These are phyloP conservation scores for Artibeus lituratus DNA, from an alignment of 2,797 vertebrate genomes.

Conservation along the genomic window DNA sequence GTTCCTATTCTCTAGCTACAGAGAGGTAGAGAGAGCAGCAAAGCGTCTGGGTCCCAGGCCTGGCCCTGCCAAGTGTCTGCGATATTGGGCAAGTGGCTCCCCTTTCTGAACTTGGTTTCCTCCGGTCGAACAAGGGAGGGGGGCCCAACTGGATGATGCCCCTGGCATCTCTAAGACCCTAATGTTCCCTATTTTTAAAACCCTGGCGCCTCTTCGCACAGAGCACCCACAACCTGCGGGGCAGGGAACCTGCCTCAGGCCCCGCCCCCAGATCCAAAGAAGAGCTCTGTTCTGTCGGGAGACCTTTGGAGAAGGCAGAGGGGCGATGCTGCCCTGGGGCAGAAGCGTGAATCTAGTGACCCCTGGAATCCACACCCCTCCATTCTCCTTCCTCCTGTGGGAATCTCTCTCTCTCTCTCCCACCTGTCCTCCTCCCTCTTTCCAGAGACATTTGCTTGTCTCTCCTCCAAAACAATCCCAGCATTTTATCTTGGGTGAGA, in stretches of 20 bases:
- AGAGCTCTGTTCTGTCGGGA: background rate
- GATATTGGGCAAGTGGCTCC: background rate
- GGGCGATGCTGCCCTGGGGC: background rate
- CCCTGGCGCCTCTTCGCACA: background rate
- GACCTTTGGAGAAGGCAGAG: background rate
- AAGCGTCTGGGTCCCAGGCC: conserved; percentile 4
- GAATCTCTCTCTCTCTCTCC: background rate
- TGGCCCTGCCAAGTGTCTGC: background rate
- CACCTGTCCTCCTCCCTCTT: conserved; percentile 41
- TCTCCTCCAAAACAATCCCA: background rate
- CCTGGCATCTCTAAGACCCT: background rate
- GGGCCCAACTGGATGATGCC: background rate
- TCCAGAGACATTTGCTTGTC: conserved; percentile 30
- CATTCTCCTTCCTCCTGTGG: background rate
- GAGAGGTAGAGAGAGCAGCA: background rate
- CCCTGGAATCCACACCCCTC: background rate
- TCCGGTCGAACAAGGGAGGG: background rate
- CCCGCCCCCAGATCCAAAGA: background rate
- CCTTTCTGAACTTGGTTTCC: background rate
- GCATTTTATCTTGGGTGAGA: background rate
- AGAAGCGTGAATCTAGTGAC: conserved; percentile 1
- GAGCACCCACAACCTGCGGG: conserved; percentile 36
- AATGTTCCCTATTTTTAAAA: background rate
- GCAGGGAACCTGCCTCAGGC: background rate
- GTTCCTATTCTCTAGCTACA: conserved; percentile 46